Base-by-base conservation (phyloP, 2,888 invertebrate species). In the Myathropa florea region DNA sequence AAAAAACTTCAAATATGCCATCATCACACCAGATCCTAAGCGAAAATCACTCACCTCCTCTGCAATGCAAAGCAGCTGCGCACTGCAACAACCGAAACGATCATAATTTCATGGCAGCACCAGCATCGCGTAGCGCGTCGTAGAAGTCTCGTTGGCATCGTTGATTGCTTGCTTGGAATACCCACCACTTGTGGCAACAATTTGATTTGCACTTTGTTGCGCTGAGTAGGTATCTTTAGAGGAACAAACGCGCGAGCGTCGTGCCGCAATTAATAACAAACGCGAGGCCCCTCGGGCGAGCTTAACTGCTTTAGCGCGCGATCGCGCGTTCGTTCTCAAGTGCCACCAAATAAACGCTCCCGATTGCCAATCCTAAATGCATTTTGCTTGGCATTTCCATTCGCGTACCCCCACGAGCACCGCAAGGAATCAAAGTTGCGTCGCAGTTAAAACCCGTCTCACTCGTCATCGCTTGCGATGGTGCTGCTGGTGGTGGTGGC, bases 141-240 rank as follows among this genome's bases (percentile, higher is more conserved):
- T 46, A 46, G 46, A 46, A 46, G 46, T 0, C 68, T 73, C 55
- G 82, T 61, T 76, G 73, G 68, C 77, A 82, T 73, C 77, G 85
- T 57, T 81, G 85, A 86, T 85, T 81, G 77, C 63, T 59, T 33
- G 39, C 10, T n/a, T 7, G 39, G 81, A 77, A 81, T 73, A 77
- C 26, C 81, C n/a, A 57, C 67, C 70, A 86, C 82, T 86, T 64
- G 70, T 70, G 73, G 65, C 71, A 61, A 46, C 73, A 57, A 75
- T 86, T 78, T 86, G 86, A 86, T 86, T 86, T 86, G 83, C 86
- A 86, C 82, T 83, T 83, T 86, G 82, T 61, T 70, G 77, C 78
- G 68, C 70, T 82, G 73, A 82, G 68, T 73, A 78, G 73, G 73
- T 82, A 78, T 82, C 82, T 82, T 73, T 75, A 60, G 70, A 57